phyloP scores from a whole-genome alignment of 1,140 invertebrate genomes.

The Ditylenchus dipsaci region DNA sequence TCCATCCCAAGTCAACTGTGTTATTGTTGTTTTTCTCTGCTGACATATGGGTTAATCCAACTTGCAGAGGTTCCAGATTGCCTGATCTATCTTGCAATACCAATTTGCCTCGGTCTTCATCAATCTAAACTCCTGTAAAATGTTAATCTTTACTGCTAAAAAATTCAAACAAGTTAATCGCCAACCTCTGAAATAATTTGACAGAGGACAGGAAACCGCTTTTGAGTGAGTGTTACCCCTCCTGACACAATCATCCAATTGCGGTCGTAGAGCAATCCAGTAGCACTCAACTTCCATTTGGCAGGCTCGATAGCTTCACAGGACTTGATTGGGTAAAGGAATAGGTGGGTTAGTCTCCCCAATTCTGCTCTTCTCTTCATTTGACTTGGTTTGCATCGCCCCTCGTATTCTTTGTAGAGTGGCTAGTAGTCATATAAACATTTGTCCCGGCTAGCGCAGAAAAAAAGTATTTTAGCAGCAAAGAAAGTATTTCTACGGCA shows the following conservation, averaged over 20 bases:
- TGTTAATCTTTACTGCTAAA: background rate
- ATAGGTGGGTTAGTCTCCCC: conserved; percentile 65
- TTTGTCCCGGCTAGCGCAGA: no score
- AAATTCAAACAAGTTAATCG: no score
- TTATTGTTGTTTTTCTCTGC: background rate
- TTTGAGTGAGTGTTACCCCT: conserved; percentile 80
- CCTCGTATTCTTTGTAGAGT: background rate
- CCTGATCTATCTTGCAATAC: conserved; percentile 68
- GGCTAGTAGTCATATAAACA: conserved; percentile 39
- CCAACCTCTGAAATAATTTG: conserved; percentile 67
- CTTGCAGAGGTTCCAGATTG: background rate
- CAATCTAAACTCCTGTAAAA: conserved; percentile 60
- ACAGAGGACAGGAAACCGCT: conserved; percentile 74
- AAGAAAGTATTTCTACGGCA: no score
- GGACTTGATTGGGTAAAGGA: conserved; percentile 88
- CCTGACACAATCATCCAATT: conserved; percentile 82
- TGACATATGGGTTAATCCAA: background rate
- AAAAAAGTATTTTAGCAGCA: no score
- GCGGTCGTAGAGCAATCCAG: conserved; percentile 74
- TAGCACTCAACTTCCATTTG: conserved; percentile 65
- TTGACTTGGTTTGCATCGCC: background rate
- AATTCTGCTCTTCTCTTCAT: conserved; percentile 15
- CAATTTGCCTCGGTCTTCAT: conserved; percentile 66
- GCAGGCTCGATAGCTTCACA: conserved; percentile 72
- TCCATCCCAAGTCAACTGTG: background rate